Base-by-base conservation (phyloP, 2,888 invertebrate species). In the Epinotia brunnichana region DNA sequence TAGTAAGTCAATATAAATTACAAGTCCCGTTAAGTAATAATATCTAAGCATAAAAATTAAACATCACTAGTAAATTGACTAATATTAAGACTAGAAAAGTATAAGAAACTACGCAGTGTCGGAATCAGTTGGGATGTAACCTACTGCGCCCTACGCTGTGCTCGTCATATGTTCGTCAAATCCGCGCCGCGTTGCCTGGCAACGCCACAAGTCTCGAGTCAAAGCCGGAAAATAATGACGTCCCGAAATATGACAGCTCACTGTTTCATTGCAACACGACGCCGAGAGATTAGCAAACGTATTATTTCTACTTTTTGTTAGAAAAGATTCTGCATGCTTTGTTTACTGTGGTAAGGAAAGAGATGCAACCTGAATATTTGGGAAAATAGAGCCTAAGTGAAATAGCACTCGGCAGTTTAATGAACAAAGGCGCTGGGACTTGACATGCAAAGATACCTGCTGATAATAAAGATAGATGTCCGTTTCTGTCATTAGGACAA, bases 221-320 rank as follows among this genome's bases (percentile, higher is more conserved):
- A 86, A 83, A 84, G 86, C 84, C 83, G 83, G 80, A 82, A 88
- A 89, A 90, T 91, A 92, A 91, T 90, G 90, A 90, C 85, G 82
- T 80, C 80, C 83, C 82, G 86, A 89, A 88, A 90, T 87, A 89
- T 86, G 85, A 82, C 84, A 83, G 84, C 76, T 71, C 76, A 77
- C 77, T 78, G 77, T 78, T 82, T 81, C 80, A 80, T 79, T 76
- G 78, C 21, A 64, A 64, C 35, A 39, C 41, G 66, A 66, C 39
- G 66, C 66, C 5, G 41, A 21, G 5, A 66, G 54, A 66, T 66
- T 66, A 66, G 54, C 21, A 56, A 41, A 21, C 56, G 24, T 56
- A 39, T 15, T 54, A 21, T 66, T 64, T 13, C 3, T 53, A 19
- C 54, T 39, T 64, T 35, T 39, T 64, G 17, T 39, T 54, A 29